Conservation (phyloP, 2,113 vertebrate genomes). For the Syrrhaptes paradoxus region DNA sequence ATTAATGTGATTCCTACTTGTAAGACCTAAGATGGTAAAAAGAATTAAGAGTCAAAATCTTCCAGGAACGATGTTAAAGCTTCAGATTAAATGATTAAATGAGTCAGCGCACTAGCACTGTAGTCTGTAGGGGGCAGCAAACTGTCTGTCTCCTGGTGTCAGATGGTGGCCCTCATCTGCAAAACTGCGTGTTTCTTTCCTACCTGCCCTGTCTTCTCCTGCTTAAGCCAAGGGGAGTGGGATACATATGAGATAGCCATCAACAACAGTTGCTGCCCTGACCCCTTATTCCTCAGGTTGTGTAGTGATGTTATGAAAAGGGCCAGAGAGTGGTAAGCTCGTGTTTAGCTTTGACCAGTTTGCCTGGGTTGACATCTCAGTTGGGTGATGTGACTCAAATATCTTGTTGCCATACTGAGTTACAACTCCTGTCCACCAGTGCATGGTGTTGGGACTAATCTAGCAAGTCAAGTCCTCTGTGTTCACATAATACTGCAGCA, state of each 20-base stretch:
- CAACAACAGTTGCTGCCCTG: background rate
- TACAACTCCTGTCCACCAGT: background rate
- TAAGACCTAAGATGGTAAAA: background rate
- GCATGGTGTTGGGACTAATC: background rate
- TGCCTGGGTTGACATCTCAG: background rate
- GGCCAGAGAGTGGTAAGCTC: background rate
- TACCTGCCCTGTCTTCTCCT: background rate
- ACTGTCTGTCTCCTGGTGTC: background rate
- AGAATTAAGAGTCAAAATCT: background rate
- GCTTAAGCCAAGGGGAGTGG: background rate
- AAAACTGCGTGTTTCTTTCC: background rate
- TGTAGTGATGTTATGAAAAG: background rate
- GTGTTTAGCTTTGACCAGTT: background rate
- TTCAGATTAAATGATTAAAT: background rate
- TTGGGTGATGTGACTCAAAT: background rate
- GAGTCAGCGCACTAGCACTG: background rate
- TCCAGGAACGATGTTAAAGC: background rate
- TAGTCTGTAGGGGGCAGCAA: slow-evolving; percentile 29
- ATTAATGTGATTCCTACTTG: background rate
- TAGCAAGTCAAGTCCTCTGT: background rate
- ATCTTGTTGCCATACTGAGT: background rate
- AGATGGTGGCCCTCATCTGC: background rate
- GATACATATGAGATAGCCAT: background rate
- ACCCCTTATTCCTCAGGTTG: background rate
- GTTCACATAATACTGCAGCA: background rate